Percentiles rank a stretch among this genome's conserved stretches.
Evolutionary conservation across 2,888 invertebrate genomes (phyloP).

Genomic region (Drosophila seclusa): DNA sequence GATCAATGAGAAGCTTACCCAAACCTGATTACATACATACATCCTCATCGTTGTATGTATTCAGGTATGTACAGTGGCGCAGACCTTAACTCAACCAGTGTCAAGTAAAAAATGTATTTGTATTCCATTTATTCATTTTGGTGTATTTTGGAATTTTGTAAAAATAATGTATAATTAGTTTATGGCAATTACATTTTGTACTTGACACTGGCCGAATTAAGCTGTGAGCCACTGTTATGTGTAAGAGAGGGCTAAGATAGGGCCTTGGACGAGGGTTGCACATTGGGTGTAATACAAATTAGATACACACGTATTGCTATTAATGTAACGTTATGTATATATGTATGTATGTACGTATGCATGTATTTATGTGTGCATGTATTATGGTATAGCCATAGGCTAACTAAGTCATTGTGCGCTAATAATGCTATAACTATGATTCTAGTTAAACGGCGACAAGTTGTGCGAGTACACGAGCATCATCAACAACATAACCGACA

Average conservation of each 20-base stretch:
- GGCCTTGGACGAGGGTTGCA: background rate
- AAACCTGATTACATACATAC: background rate
- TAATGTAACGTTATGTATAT: background rate
- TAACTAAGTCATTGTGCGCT: constrained; percentile 39
- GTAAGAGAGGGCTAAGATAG: constrained; percentile 1
- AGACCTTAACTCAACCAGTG: no score
- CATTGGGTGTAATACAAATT: constrained; percentile 16
- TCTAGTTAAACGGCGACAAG: constrained; percentile 40
- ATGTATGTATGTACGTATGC: background rate
- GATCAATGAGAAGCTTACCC: constrained; percentile 19
- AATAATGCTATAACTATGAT: constrained; percentile 22
- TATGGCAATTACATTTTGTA: no score
- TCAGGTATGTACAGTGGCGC: no score
- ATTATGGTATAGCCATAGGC: constrained; percentile 7
- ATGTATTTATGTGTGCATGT: background rate
- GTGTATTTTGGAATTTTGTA: no score
- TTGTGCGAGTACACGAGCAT: constrained; percentile 29
- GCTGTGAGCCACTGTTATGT: background rate
- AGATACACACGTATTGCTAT: constrained; percentile 27
- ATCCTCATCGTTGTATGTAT: background rate
- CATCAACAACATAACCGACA: constrained; percentile 20
- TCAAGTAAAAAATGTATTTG: no score
- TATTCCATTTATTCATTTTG: no score
- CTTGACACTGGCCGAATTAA: no score
- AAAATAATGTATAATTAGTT: no score